Evolutionary conservation across 35 echinoderm and acorn worm genomes (phyloP).

Genomic region (Heliocidaris erythrogramma): DNA sequence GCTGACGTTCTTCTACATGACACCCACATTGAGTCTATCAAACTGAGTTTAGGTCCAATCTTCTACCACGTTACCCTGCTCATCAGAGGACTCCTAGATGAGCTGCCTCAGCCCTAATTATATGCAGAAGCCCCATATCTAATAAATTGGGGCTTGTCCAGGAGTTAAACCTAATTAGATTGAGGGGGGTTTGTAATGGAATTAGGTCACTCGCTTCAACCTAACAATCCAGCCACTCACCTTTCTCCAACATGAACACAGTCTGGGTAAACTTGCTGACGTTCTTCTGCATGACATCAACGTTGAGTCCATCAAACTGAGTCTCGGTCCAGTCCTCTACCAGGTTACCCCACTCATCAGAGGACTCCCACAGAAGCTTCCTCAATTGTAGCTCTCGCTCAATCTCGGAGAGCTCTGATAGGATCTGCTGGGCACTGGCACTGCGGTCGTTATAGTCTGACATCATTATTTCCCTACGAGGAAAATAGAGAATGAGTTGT

Average conservation of each 20-base stretch:
- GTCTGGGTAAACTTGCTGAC: conserved; percentile 99
- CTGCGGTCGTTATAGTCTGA: conserved; percentile 73
- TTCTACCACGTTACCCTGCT: conserved; percentile 75
- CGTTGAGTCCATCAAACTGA: conserved; percentile 92
- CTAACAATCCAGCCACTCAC: conserved; percentile 31
- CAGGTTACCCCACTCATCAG: conserved; percentile 86
- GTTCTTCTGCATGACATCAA: conserved; percentile 96
- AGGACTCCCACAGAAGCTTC: conserved; percentile 89
- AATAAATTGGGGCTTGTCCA: no score
- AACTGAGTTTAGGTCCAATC: conserved; percentile 89
- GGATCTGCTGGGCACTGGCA: conserved; percentile 84
- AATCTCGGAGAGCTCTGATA: conserved; percentile 87
- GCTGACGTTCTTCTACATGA: conserved; percentile 94
- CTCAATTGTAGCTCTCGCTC: conserved; percentile 91
- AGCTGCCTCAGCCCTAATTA: conserved; percentile 52
- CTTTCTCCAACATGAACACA: conserved; percentile 99
- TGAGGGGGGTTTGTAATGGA: no score
- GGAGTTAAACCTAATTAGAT: no score
- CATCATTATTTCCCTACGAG: conserved; percentile 61
- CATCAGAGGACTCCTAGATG: conserved; percentile 86
- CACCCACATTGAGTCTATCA: conserved; percentile 86
- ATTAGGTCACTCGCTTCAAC: no score
- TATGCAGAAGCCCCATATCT: no score
- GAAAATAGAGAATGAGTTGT: background rate
- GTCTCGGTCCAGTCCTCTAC: conserved; percentile 93